Conservation (phyloP, 2,113 vertebrate genomes). For the Catharus minimus region DNA sequence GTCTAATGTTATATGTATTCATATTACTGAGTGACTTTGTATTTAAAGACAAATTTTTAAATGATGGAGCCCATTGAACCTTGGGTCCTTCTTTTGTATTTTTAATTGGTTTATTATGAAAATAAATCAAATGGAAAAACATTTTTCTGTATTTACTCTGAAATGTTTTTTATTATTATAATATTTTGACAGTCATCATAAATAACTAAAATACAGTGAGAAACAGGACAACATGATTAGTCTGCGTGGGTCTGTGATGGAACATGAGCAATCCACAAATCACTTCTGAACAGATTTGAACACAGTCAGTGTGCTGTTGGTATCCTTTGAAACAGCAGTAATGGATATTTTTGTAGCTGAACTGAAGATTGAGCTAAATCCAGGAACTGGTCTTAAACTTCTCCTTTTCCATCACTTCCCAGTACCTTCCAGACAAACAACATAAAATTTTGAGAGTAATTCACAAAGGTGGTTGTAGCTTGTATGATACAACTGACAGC, state of each 20-base stretch:
- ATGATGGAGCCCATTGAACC: conserved; percentile 73
- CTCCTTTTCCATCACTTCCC: not conserved
- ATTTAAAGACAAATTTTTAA: conserved; percentile 83
- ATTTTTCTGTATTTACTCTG: conserved; percentile 40
- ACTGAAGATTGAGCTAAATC: not conserved
- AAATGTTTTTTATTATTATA: not conserved
- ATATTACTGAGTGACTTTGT: conserved; percentile 81
- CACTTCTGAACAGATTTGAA: not conserved
- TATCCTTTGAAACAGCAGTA: not conserved
- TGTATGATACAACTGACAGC: not conserved
- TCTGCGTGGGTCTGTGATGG: not conserved
- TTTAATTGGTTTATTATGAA: conserved; percentile 86
- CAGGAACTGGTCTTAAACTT: not conserved
- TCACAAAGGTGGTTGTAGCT: not conserved
- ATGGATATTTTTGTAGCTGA: not conserved
- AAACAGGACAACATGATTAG: rapidly evolving
- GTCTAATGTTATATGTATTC: conserved; percentile 80
- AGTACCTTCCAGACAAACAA: rapidly evolving
- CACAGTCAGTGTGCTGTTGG: rapidly evolving
- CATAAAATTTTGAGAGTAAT: rapidly evolving
- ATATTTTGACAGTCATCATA: not conserved
- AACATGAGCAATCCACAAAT: not conserved
- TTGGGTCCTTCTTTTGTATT: conserved; percentile 76
- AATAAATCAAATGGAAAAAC: conserved; percentile 78
- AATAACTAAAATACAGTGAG: not conserved